Evolutionary conservation across 2,797 vertebrate species (phyloP).

Genomic region (Liparis tanakae): DNA sequence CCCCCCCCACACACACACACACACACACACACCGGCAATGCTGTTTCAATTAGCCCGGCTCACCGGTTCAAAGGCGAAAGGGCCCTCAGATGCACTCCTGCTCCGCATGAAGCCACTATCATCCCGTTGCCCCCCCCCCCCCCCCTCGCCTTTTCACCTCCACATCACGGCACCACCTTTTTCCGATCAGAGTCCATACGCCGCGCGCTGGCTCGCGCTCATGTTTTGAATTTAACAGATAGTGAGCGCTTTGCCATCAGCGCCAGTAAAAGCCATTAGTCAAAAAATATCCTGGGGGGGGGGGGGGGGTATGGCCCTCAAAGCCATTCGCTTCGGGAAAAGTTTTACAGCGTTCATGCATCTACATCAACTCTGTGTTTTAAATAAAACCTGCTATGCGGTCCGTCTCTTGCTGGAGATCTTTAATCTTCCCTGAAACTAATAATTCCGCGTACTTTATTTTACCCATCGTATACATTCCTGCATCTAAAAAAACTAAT

Average conservation of each 20-base stretch:
- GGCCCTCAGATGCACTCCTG: slow-evolving; percentile 69
- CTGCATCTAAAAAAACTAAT: slow-evolving; percentile 11
- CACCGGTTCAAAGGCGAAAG: slow-evolving; percentile 81
- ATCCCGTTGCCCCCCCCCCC: slow-evolving; percentile 62
- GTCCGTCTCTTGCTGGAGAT: neutral
- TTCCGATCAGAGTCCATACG: slow-evolving; percentile 49
- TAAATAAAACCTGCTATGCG: neutral
- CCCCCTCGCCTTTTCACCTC: slow-evolving; percentile 66
- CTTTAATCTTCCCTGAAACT: neutral
- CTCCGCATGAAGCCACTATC: slow-evolving; percentile 76
- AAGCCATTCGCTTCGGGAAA: slow-evolving; percentile 28
- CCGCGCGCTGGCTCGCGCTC: slow-evolving; percentile 43
- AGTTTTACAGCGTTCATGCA: slow-evolving; percentile 15
- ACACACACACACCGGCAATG: slow-evolving; percentile 55
- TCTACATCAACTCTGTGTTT: slow-evolving; percentile 19
- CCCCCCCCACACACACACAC: too few species aligned
- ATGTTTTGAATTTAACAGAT: slow-evolving; percentile 81
- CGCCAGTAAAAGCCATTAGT: slow-evolving; percentile 66
- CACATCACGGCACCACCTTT: slow-evolving; percentile 69
- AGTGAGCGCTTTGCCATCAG: slow-evolving; percentile 53
- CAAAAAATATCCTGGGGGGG: slow-evolving; percentile 42
- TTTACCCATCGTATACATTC: neutral
- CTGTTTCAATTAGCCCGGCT: slow-evolving; percentile 84
- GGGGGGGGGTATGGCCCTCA: slow-evolving; percentile 58
- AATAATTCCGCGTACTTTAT: neutral